phyloP scores from a whole-genome alignment of 2,113 vertebrate species.

The Setophaga kirtlandii region DNA sequence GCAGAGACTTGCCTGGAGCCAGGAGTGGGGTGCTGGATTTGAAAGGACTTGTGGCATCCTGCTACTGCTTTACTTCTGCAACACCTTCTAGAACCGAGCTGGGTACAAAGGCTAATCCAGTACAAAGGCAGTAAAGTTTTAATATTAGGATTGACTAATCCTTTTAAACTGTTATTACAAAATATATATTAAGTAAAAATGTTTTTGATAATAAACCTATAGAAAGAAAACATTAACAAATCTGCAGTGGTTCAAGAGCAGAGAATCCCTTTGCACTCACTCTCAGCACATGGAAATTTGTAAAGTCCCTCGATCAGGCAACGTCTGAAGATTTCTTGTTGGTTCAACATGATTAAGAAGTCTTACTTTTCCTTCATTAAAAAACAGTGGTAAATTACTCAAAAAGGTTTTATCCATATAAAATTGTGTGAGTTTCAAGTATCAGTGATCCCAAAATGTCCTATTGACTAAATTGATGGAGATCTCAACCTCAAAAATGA shows the following conservation, averaged over 20 bases:
- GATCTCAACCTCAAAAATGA: neutral
- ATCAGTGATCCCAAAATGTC: neutral
- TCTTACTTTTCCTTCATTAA: neutral
- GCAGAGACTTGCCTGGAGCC: neutral
- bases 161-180: neutral
- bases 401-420: neutral
- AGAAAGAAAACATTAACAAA: neutral
- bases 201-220: neutral
- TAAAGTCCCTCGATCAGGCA: neutral
- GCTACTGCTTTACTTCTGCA: conserved; percentile 7
- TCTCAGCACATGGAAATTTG: neutral
- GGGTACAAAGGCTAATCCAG: neutral
- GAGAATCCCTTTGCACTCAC: neutral
- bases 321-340: neutral
- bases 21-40: neutral
- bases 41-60: neutral
- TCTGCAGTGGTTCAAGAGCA: neutral
- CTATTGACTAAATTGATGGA: neutral
- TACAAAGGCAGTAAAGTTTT: neutral
- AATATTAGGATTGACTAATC: neutral
- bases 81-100: neutral
- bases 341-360: neutral
- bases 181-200: neutral
- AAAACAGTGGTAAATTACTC: neutral
- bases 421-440: neutral